phyloP scores from a whole-genome alignment of 1,140 invertebrate species.

The Drosophila sucinea region DNA sequence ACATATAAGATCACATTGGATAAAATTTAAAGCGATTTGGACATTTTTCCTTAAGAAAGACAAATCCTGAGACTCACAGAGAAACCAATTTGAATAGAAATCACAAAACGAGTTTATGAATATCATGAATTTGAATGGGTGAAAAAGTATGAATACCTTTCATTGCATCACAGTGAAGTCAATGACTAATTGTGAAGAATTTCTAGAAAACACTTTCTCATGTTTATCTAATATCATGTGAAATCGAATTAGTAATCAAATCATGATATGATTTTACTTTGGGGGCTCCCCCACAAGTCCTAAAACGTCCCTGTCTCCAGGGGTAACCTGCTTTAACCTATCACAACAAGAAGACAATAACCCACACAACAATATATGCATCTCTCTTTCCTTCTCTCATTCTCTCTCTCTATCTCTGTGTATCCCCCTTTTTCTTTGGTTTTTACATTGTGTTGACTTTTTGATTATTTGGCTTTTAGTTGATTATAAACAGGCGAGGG shows the following conservation, averaged over 20 bases:
- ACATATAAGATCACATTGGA: no score
- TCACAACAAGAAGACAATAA: conserved; percentile 2
- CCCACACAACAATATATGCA: not conserved
- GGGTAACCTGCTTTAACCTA: conserved; percentile 2
- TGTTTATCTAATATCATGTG: not conserved
- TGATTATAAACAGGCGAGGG: conserved; percentile 69
- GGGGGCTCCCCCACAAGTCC: not conserved
- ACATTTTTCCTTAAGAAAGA: no score
- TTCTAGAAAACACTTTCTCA: no score
- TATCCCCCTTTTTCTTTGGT: conserved; percentile 29
- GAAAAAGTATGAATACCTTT: no score
- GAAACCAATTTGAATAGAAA: no score
- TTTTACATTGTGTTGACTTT: conserved; percentile 67
- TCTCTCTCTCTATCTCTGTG: not conserved
- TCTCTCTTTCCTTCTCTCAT: not conserved
- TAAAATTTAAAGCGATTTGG: no score
- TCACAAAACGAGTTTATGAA: no score
- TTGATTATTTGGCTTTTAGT: conserved; percentile 81
- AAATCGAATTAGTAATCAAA: not conserved
- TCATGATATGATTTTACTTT: not conserved
- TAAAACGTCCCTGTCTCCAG: not conserved
- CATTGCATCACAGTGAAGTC: no score
- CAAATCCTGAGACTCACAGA: no score
- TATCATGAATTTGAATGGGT: no score
- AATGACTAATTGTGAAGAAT: no score